Evolutionary conservation across 2,113 vertebrate genomes (phyloP), one percentile per base, ranked within the genome.

Genomic region (Zosterops hypoxanthus): DNA sequence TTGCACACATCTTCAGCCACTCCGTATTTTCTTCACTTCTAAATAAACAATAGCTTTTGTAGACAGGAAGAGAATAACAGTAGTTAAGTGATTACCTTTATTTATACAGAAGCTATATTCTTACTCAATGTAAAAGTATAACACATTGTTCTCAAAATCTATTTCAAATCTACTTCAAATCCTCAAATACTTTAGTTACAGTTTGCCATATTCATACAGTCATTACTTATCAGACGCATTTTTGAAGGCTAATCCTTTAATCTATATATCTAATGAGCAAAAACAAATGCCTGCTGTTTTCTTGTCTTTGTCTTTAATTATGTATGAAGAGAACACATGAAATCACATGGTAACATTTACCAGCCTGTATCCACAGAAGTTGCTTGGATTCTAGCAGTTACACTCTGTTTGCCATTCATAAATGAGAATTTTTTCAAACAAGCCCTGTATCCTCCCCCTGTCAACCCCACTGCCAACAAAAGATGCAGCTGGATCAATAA

Each of bases 151-250:
- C 94, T 89, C 73, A 86, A 92, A 95, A 73, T 59, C 47, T 71
- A 25, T 88, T 92, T 92, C 61, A 90, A 94, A 69, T 53, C 60
- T 70, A 36, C 84, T 92, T 91, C 84, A 94, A 50, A 93, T 96
- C 66, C 42, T 57, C 64, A 87, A 88, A 93, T 64, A 64, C 36
- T 44, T 94, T 79, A 95, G 82, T 88, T 95, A 86, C 20, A 85
- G 60, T 82, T 93, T 94, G 85, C 49, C 34, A 34, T 34, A 60
- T 86, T 86, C 65, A 71, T 86, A 70, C 14, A 90, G 53, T 75
- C 57, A 86, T 94, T 86, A 84, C 31, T 73, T 92, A 80, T 90
- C 63, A 65, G 55, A 80, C 21, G 39, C 31, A 82, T 41, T 90
- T 87, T 68, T 70, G 65, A 95, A 90, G 94, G 23, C 18, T 64